Evolutionary conservation across 2,113 vertebrate species (phyloP).

Genomic region (Dipodomys ordii): DNA sequence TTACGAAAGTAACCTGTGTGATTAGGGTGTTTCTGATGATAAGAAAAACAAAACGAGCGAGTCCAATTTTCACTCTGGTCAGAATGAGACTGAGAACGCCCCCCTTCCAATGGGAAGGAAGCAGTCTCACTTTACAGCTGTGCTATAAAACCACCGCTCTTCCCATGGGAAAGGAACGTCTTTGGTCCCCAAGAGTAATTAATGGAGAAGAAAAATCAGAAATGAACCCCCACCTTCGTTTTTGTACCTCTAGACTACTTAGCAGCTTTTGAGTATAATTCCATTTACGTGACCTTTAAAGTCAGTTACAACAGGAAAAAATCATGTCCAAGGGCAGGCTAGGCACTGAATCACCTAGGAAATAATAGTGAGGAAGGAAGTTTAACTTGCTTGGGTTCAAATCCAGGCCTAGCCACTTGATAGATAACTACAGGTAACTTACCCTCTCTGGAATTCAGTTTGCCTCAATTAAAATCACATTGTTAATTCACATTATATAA

Average conservation of each 20-base stretch:
- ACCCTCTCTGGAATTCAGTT: background rate
- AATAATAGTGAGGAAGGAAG: background rate
- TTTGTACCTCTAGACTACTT: background rate
- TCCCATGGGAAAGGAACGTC: conserved; percentile 56
- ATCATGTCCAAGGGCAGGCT: background rate
- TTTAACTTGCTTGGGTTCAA: background rate
- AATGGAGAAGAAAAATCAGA: background rate
- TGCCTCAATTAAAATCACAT: background rate
- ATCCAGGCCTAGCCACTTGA: background rate
- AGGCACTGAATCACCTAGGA: background rate
- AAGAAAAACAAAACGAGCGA: background rate
- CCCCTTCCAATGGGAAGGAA: conserved; percentile 38
- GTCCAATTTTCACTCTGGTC: background rate
- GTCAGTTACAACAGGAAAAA: background rate
- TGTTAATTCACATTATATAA: background rate
- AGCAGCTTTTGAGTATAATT: background rate
- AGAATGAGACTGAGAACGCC: background rate
- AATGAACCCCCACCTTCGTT: background rate
- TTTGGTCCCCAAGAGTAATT: background rate
- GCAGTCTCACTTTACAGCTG: conserved; percentile 18
- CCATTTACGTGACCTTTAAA: background rate
- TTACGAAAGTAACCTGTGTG: background rate
- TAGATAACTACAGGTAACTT: background rate
- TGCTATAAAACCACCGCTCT: background rate
- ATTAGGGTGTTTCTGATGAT: background rate